phyloP scores from a whole-genome alignment of 2,888 invertebrate species.

The Atherix ibis region DNA sequence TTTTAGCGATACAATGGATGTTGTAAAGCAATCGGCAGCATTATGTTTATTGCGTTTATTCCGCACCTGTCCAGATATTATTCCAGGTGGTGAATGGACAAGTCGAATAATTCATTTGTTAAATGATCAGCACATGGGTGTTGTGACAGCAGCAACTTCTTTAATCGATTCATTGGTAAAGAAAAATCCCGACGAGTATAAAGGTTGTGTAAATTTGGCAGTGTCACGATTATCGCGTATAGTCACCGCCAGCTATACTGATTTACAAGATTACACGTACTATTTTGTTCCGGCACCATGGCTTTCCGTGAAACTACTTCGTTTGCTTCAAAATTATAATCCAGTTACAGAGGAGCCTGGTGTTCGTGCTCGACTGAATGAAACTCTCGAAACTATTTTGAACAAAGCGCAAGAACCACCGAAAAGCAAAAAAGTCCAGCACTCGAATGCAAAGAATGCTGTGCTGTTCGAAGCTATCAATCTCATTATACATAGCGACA shows the following conservation, averaged over 20 bases:
- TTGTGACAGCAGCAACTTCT: slow-evolving; percentile 96
- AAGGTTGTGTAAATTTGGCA: slow-evolving; percentile 95
- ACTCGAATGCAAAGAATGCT: slow-evolving; percentile 99
- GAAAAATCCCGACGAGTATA: slow-evolving; percentile 98
- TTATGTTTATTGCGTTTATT: slow-evolving; percentile 86
- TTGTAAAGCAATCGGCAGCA: slow-evolving; percentile 98
- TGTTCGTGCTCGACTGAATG: slow-evolving; percentile 86
- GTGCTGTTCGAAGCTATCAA: slow-evolving; percentile 99
- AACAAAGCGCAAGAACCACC: slow-evolving; percentile 99
- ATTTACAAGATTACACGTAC: slow-evolving; percentile 98
- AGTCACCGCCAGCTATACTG: slow-evolving; percentile 97
- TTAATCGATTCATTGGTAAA: slow-evolving; percentile 96
- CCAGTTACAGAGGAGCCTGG: slow-evolving; percentile 95
- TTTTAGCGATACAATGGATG: slow-evolving; percentile 90
- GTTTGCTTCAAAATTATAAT: slow-evolving; percentile 94
- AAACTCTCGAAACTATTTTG: slow-evolving; percentile 94
- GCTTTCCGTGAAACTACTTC: slow-evolving; percentile 92
- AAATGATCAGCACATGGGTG: slow-evolving; percentile 99
- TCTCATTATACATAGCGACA: slow-evolving; percentile 97
- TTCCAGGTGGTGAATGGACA: slow-evolving; percentile 97
- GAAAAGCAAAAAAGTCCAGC: slow-evolving; percentile 99
- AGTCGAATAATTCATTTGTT: slow-evolving; percentile 95
- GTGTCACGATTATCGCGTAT: slow-evolving; percentile 94
- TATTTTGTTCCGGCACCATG: slow-evolving; percentile 99
- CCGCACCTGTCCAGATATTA: slow-evolving; percentile 89